Evolutionary conservation across 2,888 invertebrate species (phyloP).

Genomic region (Athripsodes cinereus): DNA sequence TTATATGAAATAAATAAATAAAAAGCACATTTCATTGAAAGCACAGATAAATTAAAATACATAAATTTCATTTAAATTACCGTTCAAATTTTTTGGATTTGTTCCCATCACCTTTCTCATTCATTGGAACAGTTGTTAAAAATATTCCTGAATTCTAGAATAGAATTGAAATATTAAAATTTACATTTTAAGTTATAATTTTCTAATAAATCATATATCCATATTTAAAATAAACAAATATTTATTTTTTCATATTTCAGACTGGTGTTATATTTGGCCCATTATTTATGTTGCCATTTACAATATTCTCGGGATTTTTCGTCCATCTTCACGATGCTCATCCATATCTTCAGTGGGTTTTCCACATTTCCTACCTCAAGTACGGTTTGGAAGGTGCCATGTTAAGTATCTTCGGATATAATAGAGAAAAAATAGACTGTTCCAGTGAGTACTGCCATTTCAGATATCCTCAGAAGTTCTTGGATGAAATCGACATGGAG

Average conservation of each 20-base stretch:
- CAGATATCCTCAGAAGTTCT: slow-evolving; percentile 60
- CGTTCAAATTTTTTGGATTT: no score
- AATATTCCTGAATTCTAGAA: no score
- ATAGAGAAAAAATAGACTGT: slow-evolving; percentile 68
- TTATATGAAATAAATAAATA: no score
- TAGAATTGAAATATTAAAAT: no score
- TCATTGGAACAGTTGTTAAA: no score
- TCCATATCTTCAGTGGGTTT: slow-evolving; percentile 71
- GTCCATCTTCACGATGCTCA: slow-evolving; percentile 79
- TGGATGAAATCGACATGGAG: slow-evolving; percentile 68
- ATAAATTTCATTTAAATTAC: no score
- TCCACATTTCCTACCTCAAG: slow-evolving; percentile 82
- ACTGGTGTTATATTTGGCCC: slow-evolving; percentile 87
- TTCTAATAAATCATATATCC: no score
- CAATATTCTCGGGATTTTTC: slow-evolving; percentile 91
- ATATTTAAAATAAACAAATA: neutral
- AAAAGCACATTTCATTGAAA: no score
- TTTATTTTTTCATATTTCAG: slow-evolving; percentile 47
- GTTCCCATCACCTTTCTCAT: no score
- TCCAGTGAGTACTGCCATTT: slow-evolving; percentile 71
- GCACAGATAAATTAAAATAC: no score
- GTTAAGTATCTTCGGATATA: slow-evolving; percentile 75
- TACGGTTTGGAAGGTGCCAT: slow-evolving; percentile 83
- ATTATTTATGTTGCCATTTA: slow-evolving; percentile 78
- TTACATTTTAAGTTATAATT: no score